phyloP scores from a whole-genome alignment of 2,113 vertebrate genomes.

The Promerops cafer region DNA sequence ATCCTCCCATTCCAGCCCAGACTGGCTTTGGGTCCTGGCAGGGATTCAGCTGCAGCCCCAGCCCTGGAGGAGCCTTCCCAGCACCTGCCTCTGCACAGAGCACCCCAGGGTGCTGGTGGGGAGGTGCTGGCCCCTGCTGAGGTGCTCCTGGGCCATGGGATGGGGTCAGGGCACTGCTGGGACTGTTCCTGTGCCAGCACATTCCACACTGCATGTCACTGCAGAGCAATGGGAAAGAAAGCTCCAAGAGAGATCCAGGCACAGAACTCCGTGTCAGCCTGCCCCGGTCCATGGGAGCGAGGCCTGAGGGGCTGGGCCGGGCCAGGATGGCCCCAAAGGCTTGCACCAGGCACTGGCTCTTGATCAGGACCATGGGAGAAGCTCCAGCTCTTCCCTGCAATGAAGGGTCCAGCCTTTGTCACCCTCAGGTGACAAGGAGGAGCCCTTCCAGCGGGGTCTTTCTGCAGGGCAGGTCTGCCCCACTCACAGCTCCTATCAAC shows the following conservation, averaged over 20 bases:
- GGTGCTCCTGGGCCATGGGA: neutral
- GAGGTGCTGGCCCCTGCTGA: neutral
- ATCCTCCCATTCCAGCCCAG: neutral
- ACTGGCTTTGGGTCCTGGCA: neutral
- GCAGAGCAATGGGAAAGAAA: neutral
- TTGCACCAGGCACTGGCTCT: neutral
- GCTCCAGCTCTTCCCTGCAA: neutral
- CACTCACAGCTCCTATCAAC: neutral
- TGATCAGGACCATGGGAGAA: neutral
- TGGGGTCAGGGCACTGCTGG: neutral
- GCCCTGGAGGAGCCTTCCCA: neutral
- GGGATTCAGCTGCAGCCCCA: neutral
- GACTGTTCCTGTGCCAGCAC: neutral
- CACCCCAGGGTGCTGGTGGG: too few species aligned
- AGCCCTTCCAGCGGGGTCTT: neutral
- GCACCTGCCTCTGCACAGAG: neutral
- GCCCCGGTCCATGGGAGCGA: neutral
- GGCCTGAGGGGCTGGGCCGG: neutral
- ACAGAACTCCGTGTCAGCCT: rapidly evolving
- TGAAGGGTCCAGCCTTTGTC: neutral
- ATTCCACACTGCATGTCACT: neutral
- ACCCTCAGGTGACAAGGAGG: neutral
- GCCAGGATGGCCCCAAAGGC: neutral
- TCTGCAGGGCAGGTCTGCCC: neutral
- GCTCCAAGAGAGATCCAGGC: neutral